A percentile compares a stretch with the other conserved stretches of the same genome.
Evolutionary conservation across 2,888 invertebrate genomes (phyloP).

Genomic region (Andrena praecox): DNA sequence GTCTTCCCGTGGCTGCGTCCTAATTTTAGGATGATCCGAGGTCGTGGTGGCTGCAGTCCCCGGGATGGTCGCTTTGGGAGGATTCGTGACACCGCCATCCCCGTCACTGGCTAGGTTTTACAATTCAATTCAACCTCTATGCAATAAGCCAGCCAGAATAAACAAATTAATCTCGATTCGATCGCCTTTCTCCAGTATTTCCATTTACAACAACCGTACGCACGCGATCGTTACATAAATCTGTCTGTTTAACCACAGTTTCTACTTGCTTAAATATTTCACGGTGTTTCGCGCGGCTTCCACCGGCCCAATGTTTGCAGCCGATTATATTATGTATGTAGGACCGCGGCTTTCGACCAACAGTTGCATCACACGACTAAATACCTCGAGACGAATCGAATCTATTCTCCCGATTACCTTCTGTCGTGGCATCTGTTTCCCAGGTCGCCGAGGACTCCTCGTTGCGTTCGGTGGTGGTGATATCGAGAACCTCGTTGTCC

Average conservation of each 20-base stretch:
- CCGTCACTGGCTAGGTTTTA: neutral
- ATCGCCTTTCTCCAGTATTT: too few species aligned
- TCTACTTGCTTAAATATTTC: neutral
- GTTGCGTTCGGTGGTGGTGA: conserved; percentile 1
- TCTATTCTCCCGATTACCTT: conserved; percentile 40
- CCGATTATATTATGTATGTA: conserved; percentile 14
- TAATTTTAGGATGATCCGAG: conserved; percentile 18
- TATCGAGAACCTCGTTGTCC: conserved; percentile 11
- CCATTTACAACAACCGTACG: too few species aligned
- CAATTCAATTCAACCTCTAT: neutral
- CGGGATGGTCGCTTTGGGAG: conserved; percentile 15
- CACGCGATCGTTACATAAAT: neutral
- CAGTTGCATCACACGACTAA: conserved; percentile 34
- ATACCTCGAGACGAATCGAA: neutral
- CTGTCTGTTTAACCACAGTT: neutral
- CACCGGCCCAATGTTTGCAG: neutral
- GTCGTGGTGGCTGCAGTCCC: conserved; percentile 15
- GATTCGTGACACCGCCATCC: neutral
- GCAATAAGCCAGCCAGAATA: neutral
- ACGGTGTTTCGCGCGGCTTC: neutral
- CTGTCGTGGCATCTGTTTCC: conserved; percentile 15
- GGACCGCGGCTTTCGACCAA: conserved; percentile 40
- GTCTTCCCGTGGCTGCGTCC: conserved; percentile 12
- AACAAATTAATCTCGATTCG: neutral
- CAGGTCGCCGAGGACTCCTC: conserved; percentile 1